Conservation (phyloP, 2,113 vertebrate genomes). For the Hippocampus abdominalis region DNA sequence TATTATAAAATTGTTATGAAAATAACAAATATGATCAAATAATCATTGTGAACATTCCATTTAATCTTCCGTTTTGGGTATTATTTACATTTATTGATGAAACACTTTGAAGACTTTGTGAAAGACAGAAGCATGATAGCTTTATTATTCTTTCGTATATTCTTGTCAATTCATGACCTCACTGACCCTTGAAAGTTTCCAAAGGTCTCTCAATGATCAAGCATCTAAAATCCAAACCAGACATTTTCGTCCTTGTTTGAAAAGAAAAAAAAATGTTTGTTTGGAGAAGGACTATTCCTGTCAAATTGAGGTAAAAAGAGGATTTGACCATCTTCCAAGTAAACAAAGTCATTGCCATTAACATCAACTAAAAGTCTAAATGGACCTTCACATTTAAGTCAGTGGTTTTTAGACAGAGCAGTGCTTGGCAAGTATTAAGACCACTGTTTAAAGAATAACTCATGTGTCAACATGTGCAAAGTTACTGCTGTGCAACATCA, state of each 20-base stretch:
- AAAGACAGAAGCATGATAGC: neutral
- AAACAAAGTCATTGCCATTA: constrained; percentile 29
- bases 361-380: constrained; percentile 18
- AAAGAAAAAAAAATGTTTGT: constrained; percentile 4
- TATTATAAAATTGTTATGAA: no score
- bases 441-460: neutral
- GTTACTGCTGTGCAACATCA: neutral
- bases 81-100: neutral
- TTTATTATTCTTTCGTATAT: neutral
- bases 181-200: neutral
- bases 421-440: constrained; percentile 25
- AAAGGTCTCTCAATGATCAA: neutral
- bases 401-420: constrained; percentile 26
- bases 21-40: neutral
- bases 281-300: constrained; percentile 18
- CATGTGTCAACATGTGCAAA: neutral
- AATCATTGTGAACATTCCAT: neutral
- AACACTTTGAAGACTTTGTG: neutral
- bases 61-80: neutral
- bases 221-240: neutral
- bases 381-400: constrained; percentile 10
- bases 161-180: neutral
- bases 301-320: constrained; percentile 8
- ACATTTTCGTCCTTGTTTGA: neutral
- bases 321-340: constrained; percentile 12